Base-by-base conservation (phyloP, 2,888 invertebrate species). In the Melanargia galathea region DNA sequence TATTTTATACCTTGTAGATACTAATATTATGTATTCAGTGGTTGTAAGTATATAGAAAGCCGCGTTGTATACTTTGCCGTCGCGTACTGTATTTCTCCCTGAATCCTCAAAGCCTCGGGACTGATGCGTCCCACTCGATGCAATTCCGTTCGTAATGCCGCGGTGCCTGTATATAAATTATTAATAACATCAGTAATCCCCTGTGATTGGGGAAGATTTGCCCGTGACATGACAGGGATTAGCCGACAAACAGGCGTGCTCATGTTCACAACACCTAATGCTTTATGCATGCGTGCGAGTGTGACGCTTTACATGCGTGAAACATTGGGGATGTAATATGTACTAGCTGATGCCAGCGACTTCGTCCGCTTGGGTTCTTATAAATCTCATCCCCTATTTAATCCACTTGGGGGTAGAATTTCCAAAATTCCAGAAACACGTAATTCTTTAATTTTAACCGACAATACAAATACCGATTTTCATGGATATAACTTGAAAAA, bases 191-290 rank as follows among this genome's bases (percentile, higher is more conserved):
- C 0, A 30, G 51, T 65, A 68, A 68, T 63, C 65, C 59, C 56
- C 51, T 33, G 55, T 57, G 65, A 68, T 65, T 65, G 65, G 55
- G 65, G 63, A 52, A 65, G 61, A 59, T 60, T 63, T 56, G 40
- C 13, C 22, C 40, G 61, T 59, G 59, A 62, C 62, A 57, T 54
- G 51, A n/a, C 8, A 16, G 18, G 71, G 73, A 78, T 77, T 74
- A 74, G 13, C 18, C 8, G 52, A 30, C 35, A 22, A 60, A 24
- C 40, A 38, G 22, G n/a, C 54, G 30, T 8, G 22, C 11, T 35
- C 40, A 38, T 24, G 33, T 33, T 20, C 7, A 10, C 45, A 11
- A 22, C 22, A 46, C 22, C 22, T 46, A 46, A 10, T 54, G 20
- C 16, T 54, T 22, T 54, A 54, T 54, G 40, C 20, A 55, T 43